Evolutionary conservation across 92 coral and sea anemone genomes (phyloP).

Genomic region (Umimayanthus kanabou): DNA sequence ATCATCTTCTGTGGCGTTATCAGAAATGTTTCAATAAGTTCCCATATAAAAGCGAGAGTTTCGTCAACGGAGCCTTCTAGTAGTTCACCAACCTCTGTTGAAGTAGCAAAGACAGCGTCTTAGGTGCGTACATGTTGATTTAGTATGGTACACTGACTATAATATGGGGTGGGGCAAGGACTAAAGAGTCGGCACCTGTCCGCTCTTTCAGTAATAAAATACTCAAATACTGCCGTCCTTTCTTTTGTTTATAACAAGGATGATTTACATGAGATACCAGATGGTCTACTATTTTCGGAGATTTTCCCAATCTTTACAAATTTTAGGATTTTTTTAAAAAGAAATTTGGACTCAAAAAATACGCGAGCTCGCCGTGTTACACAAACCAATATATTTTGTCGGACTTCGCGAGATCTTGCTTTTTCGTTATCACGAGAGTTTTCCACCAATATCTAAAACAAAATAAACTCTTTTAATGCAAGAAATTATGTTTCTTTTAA

Average conservation of each 20-base stretch:
- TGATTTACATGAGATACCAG: neutral
- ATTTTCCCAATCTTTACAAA: too few species aligned
- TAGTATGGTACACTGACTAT: too few species aligned
- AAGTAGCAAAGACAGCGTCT: neutral
- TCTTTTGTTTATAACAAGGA: neutral
- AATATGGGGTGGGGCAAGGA: neutral
- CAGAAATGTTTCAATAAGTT: slow-evolving; percentile 66
- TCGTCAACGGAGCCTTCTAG: slow-evolving; percentile 63
- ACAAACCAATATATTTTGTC: neutral
- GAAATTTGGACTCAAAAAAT: neutral
- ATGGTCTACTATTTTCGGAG: neutral
- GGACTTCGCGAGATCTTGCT: neutral
- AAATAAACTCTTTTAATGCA: neutral
- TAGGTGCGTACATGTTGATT: neutral
- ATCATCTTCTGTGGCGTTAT: slow-evolving; percentile 68
- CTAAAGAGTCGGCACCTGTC: neutral
- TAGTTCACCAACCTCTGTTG: slow-evolving; percentile 65
- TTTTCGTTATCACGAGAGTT: neutral
- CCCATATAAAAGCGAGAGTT: slow-evolving; percentile 79
- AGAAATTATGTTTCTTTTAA: neutral
- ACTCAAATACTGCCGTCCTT: neutral
- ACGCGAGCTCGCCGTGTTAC: neutral
- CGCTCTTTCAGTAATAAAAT: too few species aligned
- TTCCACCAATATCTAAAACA: too few species aligned
- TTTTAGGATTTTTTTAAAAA: too few species aligned